These are phyloP conservation scores for Pseudois nayaur DNA, from an alignment of 2,113 vertebrate species.

Conservation along the genomic window DNA sequence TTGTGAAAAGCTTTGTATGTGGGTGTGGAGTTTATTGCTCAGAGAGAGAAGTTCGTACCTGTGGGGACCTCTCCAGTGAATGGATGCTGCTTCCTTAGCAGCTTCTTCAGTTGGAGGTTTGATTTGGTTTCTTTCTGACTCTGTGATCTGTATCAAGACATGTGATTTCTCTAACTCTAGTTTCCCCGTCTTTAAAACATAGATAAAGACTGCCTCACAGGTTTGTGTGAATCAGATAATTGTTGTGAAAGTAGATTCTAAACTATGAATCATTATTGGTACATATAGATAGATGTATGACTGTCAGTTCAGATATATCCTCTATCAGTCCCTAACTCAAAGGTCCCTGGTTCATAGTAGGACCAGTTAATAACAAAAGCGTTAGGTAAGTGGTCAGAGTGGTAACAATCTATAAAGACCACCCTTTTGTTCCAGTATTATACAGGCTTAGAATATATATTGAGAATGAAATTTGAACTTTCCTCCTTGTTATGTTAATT, in stretches of 20 bases:
- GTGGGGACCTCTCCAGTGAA: background rate
- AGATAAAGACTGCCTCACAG: background rate
- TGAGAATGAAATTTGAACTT: background rate
- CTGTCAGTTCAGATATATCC: background rate
- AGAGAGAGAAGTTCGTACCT: background rate
- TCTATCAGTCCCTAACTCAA: background rate
- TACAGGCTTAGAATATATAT: background rate
- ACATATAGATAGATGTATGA: background rate
- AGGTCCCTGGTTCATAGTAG: background rate
- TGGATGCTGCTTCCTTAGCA: background rate
- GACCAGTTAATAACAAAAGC: background rate
- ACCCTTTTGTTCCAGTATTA: background rate
- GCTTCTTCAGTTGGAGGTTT: background rate
- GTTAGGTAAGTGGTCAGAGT: background rate
- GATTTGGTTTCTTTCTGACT: slow-evolving; percentile 4
- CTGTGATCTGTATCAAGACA: background rate
- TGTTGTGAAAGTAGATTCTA: background rate
- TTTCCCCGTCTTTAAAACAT: background rate
- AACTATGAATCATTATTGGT: background rate
- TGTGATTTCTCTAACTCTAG: background rate
- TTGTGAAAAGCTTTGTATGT: background rate
- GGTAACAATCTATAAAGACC: background rate
- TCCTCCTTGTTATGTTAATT: slow-evolving; percentile 4
- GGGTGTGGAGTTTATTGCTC: background rate
- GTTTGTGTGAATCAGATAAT: background rate